These are phyloP conservation scores for Carpatolechia fugitivella DNA, from an alignment of 2,888 invertebrate genomes.

Conservation along the genomic window DNA sequence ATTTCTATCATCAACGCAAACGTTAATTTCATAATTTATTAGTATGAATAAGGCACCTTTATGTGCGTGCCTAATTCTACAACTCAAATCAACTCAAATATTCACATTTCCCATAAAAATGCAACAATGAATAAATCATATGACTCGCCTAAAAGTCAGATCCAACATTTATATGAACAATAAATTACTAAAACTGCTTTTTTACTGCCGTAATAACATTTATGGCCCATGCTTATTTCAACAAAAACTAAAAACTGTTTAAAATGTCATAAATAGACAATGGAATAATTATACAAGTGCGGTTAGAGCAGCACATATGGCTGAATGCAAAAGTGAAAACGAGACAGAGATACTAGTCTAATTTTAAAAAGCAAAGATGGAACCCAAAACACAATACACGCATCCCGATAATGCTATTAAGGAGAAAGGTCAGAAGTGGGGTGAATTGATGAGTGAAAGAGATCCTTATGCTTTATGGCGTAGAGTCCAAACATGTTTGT, in stretches of 20 bases:
- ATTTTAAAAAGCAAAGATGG: slow-evolving; percentile 79
- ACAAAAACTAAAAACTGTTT: slow-evolving; percentile 73
- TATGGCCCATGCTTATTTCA: slow-evolving; percentile 68
- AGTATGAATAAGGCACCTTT: not conserved
- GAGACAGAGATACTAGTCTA: slow-evolving; percentile 64
- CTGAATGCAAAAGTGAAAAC: slow-evolving; percentile 38
- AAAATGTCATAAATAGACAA: slow-evolving; percentile 71
- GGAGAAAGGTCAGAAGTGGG: slow-evolving; percentile 56
- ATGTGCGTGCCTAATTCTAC: not conserved
- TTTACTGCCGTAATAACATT: slow-evolving; percentile 72
- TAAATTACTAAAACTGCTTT: slow-evolving; percentile 73
- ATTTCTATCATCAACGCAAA: too few relatives aligned
- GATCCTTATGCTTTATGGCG: slow-evolving; percentile 50
- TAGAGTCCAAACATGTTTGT: slow-evolving; percentile 61
- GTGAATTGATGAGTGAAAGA: slow-evolving; percentile 50
- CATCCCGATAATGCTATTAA: slow-evolving; percentile 60
- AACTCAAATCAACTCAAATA: slow-evolving; percentile 8
- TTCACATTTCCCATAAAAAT: slow-evolving; percentile 27
- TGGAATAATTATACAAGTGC: slow-evolving; percentile 67
- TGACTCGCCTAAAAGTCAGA: slow-evolving; percentile 50
- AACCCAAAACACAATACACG: slow-evolving; percentile 75
- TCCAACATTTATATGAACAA: slow-evolving; percentile 61
- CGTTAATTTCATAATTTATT: too few relatives aligned
- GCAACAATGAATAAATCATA: slow-evolving; percentile 52
- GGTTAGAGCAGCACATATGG: slow-evolving; percentile 49